phyloP scores from a whole-genome alignment of 2,888 invertebrate genomes.

The Microplitis deprimator region DNA sequence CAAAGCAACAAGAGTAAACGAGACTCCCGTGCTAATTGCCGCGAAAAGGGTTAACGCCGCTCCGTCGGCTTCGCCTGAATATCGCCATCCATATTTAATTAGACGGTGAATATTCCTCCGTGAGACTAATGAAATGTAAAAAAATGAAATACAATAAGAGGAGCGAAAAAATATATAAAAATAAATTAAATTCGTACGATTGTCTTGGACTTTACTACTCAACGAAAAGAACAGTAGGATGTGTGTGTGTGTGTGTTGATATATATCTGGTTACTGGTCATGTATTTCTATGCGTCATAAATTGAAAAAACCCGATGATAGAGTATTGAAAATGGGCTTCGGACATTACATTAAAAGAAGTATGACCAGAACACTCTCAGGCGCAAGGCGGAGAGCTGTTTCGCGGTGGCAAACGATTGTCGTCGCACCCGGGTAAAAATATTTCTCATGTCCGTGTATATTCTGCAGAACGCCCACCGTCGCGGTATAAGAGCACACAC shows the following conservation, averaged over 20 bases:
- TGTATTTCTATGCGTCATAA: slow-evolving; percentile 17
- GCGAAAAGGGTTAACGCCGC: slow-evolving; percentile 67
- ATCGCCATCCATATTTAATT: slow-evolving; percentile 68
- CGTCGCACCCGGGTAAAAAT: slow-evolving; percentile 60
- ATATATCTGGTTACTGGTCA: background rate
- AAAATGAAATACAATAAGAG: slow-evolving; percentile 21
- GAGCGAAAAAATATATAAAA: slow-evolving; percentile 7
- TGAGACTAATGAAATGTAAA: slow-evolving; percentile 28
- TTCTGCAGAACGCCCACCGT: slow-evolving; percentile 54
- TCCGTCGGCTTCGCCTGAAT: slow-evolving; percentile 53
- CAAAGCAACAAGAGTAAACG: slow-evolving; percentile 63
- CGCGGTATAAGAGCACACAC: slow-evolving; percentile 40
- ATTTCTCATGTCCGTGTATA: slow-evolving; percentile 63
- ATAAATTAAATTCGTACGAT: slow-evolving; percentile 10
- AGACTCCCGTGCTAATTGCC: slow-evolving; percentile 66
- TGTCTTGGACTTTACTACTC: background rate
- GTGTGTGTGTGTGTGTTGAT: background rate
- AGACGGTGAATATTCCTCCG: slow-evolving; percentile 55
- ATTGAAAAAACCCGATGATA: slow-evolving; percentile 16
- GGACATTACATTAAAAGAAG: slow-evolving; percentile 16
- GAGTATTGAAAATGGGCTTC: slow-evolving; percentile 11
- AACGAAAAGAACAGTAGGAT: background rate
- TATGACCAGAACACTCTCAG: slow-evolving; percentile 8
- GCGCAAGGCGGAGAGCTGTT: slow-evolving; percentile 15
- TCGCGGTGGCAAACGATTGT: slow-evolving; percentile 31